phyloP scores from a whole-genome alignment of 2,113 vertebrate genomes.

The Eulemur macaco region DNA sequence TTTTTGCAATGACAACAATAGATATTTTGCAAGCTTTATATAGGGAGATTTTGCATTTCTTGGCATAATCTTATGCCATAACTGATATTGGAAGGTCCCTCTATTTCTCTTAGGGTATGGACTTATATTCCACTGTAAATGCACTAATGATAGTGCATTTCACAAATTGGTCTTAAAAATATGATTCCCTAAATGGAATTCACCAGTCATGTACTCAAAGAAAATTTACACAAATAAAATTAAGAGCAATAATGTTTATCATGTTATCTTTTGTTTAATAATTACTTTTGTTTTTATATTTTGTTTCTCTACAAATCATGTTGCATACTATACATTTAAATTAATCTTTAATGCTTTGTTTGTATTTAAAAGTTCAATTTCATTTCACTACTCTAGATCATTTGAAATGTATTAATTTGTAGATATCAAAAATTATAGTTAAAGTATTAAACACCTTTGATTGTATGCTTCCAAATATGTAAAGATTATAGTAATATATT shows the following conservation, averaged over 20 bases:
- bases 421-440: background rate
- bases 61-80: background rate
- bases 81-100: background rate
- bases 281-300: slow-evolving; percentile 2
- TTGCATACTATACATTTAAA: background rate
- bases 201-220: background rate
- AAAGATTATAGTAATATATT: background rate
- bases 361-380: background rate
- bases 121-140: background rate
- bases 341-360: background rate
- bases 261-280: background rate
- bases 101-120: background rate
- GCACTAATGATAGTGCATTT: background rate
- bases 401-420: background rate
- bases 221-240: background rate
- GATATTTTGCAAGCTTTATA: slow-evolving; percentile 67
- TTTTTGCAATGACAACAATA: slow-evolving; percentile 77
- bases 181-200: slow-evolving; percentile 2
- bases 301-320: background rate
- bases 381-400: background rate
- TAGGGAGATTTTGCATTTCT: background rate
- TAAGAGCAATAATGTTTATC: background rate
- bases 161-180: slow-evolving; percentile 14
- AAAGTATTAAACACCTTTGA: background rate
- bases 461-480: background rate